phyloP scores from a whole-genome alignment of 2,888 invertebrate species.

The Rugalucina vietnamica region DNA sequence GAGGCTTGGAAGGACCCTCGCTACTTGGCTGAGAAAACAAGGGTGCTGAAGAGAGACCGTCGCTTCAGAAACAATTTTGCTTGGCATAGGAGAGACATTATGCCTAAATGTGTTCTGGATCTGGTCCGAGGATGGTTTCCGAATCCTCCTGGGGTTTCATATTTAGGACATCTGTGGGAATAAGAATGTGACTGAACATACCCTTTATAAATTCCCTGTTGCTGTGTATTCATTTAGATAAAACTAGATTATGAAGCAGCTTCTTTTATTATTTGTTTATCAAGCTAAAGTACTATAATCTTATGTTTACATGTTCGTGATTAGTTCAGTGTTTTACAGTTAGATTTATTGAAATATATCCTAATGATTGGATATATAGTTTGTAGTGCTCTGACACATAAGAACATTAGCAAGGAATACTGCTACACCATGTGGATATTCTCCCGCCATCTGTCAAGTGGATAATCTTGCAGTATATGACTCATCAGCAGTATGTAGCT shows the following conservation, averaged over 20 bases:
- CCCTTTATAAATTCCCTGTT: too few relatives aligned
- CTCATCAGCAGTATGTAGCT: too few relatives aligned
- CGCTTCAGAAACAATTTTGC: not conserved
- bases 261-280: not conserved
- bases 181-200: too few relatives aligned
- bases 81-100: slow-evolving; percentile 11
- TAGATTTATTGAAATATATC: not conserved
- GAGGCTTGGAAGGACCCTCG: not conserved
- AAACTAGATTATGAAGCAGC: not conserved
- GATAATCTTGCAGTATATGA: not conserved
- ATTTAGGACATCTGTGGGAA: not conserved
- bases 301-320: not conserved
- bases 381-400: not conserved
- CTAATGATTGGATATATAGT: not conserved
- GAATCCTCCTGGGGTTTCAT: not conserved
- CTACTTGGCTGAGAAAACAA: not conserved
- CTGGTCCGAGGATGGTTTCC: not conserved
- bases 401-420: not conserved
- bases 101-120: not conserved
- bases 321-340: not conserved
- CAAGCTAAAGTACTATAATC: not conserved
- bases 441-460: not conserved
- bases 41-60: not conserved
- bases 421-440: not conserved
- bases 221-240: too few relatives aligned